These are phyloP conservation scores for Lycodopsis pacificus DNA, from an alignment of 2,797 vertebrate species.

Conservation along the genomic window DNA sequence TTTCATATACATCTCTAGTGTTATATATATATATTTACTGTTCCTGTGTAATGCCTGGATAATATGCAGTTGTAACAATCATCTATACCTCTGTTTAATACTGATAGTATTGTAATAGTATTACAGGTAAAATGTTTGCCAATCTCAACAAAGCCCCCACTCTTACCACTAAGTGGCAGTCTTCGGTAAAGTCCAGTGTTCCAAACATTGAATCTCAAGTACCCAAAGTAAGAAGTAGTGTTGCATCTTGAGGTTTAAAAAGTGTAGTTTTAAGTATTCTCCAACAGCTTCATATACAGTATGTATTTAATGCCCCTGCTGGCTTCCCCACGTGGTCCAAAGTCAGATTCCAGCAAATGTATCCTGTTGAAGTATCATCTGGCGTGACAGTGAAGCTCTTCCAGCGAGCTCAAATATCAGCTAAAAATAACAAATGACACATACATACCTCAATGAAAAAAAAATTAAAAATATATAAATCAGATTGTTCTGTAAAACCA, in stretches of 20 bases:
- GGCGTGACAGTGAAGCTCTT: neutral
- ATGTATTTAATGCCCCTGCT: neutral
- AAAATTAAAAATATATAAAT: neutral
- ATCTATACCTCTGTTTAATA: neutral
- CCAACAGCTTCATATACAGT: neutral
- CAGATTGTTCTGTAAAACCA: neutral
- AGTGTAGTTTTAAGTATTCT: neutral
- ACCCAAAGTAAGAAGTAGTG: neutral
- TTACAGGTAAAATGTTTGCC: neutral
- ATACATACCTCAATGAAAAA: neutral
- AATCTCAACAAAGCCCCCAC: neutral
- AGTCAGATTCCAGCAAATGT: neutral
- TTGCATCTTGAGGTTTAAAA: neutral
- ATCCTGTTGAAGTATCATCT: neutral
- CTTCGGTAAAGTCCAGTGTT: neutral
- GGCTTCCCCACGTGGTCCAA: neutral
- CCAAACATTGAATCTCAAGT: neutral
- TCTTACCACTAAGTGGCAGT: constrained; percentile 25
- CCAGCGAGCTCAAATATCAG: neutral
- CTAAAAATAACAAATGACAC: neutral
- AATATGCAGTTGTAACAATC: neutral
- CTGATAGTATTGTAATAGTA: neutral
- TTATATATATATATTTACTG: neutral
- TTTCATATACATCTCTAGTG: neutral
- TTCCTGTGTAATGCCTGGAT: neutral